phyloP scores from a whole-genome alignment of 1,140 invertebrate genomes.

The Drosophila baimaii region DNA sequence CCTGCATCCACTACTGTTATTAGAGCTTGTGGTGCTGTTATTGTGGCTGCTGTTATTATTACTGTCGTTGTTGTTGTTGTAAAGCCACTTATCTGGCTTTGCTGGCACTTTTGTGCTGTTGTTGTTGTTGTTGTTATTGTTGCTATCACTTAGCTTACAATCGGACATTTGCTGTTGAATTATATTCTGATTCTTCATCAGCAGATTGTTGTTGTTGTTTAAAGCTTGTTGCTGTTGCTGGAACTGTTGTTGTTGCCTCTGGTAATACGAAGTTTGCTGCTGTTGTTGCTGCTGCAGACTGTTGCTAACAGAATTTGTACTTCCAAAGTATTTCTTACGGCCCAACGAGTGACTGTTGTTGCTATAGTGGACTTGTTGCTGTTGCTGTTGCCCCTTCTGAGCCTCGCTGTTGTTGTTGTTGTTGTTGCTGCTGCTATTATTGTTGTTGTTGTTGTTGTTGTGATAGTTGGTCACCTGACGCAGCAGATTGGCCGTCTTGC shows the following conservation, averaged over 20 bases:
- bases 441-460: constrained; percentile 26
- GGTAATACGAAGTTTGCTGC: constrained; percentile 40
- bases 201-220: constrained; percentile 61
- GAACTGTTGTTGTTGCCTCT: constrained; percentile 50
- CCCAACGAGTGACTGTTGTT: constrained; percentile 46
- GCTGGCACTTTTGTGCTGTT: constrained; percentile 11
- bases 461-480: constrained; percentile 50
- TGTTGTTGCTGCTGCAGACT: constrained; percentile 42
- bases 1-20: neutral
- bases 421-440: constrained; percentile 35
- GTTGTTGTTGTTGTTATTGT: constrained; percentile 42
- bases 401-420: constrained; percentile 28
- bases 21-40: neutral
- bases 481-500: constrained; percentile 52
- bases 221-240: constrained; percentile 31
- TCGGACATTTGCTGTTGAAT: constrained; percentile 26
- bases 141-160: constrained; percentile 45
- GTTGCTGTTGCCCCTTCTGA: constrained; percentile 40
- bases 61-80: constrained; percentile 18
- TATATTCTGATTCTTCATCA: constrained; percentile 68
- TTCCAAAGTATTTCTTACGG: constrained; percentile 64
- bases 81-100: constrained; percentile 34
- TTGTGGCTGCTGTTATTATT: neutral
- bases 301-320: constrained; percentile 9
- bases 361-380: constrained; percentile 41